phyloP scores from a whole-genome alignment of 2,113 vertebrate genomes.

The Otis tarda region DNA sequence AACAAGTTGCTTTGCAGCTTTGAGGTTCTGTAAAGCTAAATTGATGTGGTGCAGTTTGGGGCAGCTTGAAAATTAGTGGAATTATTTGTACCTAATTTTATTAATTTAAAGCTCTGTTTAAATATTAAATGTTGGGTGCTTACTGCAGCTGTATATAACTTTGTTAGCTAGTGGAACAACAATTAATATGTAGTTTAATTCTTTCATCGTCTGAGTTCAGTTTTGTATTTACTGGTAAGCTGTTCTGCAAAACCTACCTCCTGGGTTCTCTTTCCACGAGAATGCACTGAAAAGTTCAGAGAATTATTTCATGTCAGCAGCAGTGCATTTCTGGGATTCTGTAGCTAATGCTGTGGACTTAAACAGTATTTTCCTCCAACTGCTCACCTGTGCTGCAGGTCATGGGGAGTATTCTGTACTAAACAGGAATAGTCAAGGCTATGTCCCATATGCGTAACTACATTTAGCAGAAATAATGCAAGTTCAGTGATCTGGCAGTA shows the following conservation, averaged over 20 bases:
- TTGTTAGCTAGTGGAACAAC: background rate
- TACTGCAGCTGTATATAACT: background rate
- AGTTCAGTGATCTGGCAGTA: background rate
- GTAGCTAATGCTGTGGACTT: background rate
- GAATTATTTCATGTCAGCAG: background rate
- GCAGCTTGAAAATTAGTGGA: background rate
- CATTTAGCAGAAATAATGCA: background rate
- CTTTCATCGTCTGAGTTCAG: background rate
- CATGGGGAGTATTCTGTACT: background rate
- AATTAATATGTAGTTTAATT: accelerated
- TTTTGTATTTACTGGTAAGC: background rate
- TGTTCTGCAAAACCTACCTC: background rate
- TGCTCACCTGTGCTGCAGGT: background rate
- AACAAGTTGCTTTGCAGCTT: background rate
- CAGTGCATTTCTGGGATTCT: background rate
- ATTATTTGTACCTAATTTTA: background rate
- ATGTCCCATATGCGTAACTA: background rate
- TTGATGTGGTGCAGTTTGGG: background rate
- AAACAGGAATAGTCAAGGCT: background rate
- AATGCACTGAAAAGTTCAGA: no score
- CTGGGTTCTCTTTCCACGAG: background rate
- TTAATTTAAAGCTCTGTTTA: background rate
- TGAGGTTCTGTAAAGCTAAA: background rate
- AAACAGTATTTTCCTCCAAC: background rate
- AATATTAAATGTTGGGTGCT: background rate